phyloP scores from a whole-genome alignment of 2,888 invertebrate genomes.

The Cerceris rybyensis region DNA sequence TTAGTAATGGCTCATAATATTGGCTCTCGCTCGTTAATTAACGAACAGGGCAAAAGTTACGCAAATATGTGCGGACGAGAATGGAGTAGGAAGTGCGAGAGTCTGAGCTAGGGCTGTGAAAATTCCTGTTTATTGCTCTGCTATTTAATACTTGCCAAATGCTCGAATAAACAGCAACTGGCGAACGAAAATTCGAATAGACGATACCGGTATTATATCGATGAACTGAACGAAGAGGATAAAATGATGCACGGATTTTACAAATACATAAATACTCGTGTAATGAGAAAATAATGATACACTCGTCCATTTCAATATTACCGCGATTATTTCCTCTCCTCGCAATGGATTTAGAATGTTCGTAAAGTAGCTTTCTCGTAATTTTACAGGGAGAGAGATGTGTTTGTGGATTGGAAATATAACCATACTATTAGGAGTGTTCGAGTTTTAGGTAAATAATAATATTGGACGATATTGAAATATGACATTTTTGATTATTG shows the following conservation, averaged over 20 bases:
- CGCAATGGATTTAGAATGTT: too few relatives aligned
- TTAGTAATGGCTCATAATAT: conserved; percentile 2
- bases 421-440: too few relatives aligned
- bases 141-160: background rate
- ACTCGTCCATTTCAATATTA: conserved; percentile 10
- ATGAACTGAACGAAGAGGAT: conserved; percentile 13
- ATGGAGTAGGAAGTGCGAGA: background rate
- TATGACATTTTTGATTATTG: background rate
- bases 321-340: too few relatives aligned
- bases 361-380: too few relatives aligned
- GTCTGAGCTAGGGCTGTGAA: conserved; percentile 7
- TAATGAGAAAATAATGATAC: conserved; percentile 35
- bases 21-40: conserved; percentile 54
- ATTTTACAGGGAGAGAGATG: too few relatives aligned
- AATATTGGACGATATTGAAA: too few relatives aligned
- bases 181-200: conserved; percentile 5
- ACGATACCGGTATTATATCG: conserved; percentile 30
- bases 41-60: conserved; percentile 63
- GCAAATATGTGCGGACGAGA: conserved; percentile 60
- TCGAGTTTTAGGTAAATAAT: too few relatives aligned
- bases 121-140: background rate
- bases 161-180: conserved; percentile 1
- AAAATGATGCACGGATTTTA: conserved; percentile 23
- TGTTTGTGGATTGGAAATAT: too few relatives aligned
- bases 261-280: conserved; percentile 24